A percentile compares a stretch with the other conserved stretches of the same genome.
Evolutionary conservation across 2,113 vertebrate species (phyloP).

Genomic region (Canis aureus): DNA sequence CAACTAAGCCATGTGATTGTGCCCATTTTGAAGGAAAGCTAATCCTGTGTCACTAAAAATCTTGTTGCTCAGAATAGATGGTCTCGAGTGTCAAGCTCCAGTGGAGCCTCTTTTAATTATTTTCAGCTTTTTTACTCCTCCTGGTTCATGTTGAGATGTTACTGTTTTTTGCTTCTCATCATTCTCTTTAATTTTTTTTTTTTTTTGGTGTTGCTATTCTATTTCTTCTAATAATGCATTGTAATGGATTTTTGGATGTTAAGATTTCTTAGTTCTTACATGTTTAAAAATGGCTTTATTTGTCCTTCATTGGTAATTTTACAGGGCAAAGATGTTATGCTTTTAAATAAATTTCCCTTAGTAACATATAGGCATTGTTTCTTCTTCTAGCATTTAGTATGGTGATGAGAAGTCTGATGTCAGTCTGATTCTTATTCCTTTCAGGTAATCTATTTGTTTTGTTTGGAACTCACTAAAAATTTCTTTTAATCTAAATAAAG

Average conservation of each 20-base stretch:
- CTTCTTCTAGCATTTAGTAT: neutral
- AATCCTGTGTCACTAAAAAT: conserved; percentile 46
- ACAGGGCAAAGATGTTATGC: neutral
- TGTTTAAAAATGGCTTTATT: conserved; percentile 9
- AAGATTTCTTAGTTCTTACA: conserved; percentile 1
- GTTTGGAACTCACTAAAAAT: neutral
- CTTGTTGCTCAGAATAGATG: conserved; percentile 45
- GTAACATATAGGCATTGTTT: neutral
- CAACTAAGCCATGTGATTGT: conserved; percentile 24
- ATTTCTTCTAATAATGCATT: neutral
- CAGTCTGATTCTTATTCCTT: neutral
- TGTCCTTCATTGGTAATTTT: neutral
- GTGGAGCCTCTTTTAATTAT: conserved; percentile 43
- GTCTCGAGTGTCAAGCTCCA: conserved; percentile 61
- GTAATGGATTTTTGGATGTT: neutral
- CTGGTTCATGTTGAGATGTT: conserved; percentile 8
- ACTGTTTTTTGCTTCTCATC: neutral
- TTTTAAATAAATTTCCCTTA: conserved; percentile 10
- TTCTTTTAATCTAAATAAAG: conserved; percentile 37
- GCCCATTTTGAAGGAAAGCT: conserved; percentile 57
- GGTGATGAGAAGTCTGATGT: neutral
- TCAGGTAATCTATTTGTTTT: conserved; percentile 5
- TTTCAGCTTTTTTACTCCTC: conserved; percentile 31
- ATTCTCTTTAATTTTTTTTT: conserved; percentile 15
- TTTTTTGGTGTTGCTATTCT: conserved; percentile 10